These are phyloP conservation scores for Oreochromis spilurus DNA, from an alignment of 2,113 vertebrate genomes.

Conservation along the genomic window DNA sequence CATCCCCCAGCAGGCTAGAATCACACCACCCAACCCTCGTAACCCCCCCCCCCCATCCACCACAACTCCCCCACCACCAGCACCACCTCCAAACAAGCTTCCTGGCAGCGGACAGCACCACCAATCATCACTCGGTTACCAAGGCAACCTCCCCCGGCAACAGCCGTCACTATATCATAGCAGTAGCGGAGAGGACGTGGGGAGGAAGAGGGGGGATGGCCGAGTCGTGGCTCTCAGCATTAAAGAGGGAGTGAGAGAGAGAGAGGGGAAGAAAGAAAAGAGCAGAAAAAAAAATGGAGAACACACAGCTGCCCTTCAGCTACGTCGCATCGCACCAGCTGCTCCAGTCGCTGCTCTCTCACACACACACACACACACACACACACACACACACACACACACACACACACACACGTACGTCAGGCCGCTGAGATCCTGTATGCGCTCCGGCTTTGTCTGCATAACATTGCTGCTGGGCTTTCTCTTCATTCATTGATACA, in stretches of 20 bases:
- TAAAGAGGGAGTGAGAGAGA: conserved; percentile 15
- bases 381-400: conserved; percentile 16
- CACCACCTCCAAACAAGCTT: conserved; percentile 76
- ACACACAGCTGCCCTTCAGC: conserved; percentile 65
- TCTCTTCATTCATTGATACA: conserved; percentile 36
- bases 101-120: conserved; percentile 82
- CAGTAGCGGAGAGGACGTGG: conserved; percentile 56
- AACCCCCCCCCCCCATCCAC: conserved; percentile 54
- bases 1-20: conserved; percentile 45
- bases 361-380: conserved; percentile 22
- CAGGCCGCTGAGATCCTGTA: conserved; percentile 27
- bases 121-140: conserved; percentile 87
- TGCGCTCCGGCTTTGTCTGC: conserved; percentile 44
- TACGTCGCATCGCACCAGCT: conserved; percentile 62
- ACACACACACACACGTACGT: background rate
- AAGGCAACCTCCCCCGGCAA: conserved; percentile 88
- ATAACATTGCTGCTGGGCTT: conserved; percentile 26
- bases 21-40: conserved; percentile 23
- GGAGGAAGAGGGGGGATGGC: conserved; percentile 77
- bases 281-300: conserved; percentile 11
- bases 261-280: conserved; percentile 22
- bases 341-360: conserved; percentile 32
- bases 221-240: conserved; percentile 82
- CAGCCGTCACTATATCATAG: conserved; percentile 90
- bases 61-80: background rate